Base-by-base conservation (phyloP, 1,140 invertebrate genomes). In the Cylas formicarius region DNA sequence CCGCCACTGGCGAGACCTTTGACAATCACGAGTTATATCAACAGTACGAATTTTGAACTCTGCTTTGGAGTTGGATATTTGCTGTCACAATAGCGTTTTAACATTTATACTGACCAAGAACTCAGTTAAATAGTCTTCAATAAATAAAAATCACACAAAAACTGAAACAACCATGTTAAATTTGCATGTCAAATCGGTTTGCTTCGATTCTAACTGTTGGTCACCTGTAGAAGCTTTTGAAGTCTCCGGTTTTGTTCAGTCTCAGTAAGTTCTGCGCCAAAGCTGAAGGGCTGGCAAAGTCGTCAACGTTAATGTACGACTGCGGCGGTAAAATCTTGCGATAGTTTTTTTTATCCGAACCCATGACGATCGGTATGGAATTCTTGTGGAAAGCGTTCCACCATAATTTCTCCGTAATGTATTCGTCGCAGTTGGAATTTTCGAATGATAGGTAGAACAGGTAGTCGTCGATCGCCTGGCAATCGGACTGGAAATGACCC, bases 361-460 rank as follows among this genome's bases (percentile, higher is more conserved):
- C 84, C 67, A 82, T 74, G 13, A 86, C 76, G 20, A 88, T 67
- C 0, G 85, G 84, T 10, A 87, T 74, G 0, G 82, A 70, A 14
- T 70, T 68, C 62, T 80, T 81, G 2, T 57, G 43, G 41, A 73
- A 81, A 0, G 73, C 74, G 40, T 81, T 71, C 68, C 76, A 75
- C 62, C 77, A 89, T n/a, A n/a, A n/a, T n/a, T n/a, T n/a, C n/a
- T n/a, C n/a, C n/a, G n/a, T n/a, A 16, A 39, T 27, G 17, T 39
- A 39, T 39, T 39, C 36, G 5, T 13, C 28, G n/a, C n/a, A n/a
- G 44, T 75, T 73, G 0, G 78, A 75, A 55, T 87, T 87, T 66
- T 88, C 85, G 44, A 87, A 80, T 0, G 83, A 72, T 19, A 87
- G 60, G 57, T 86, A 87, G 60, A 89, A 88, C 49, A 81, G 72